phyloP scores from a whole-genome alignment of 2,113 vertebrate species.

The Mastomys natalensis region DNA sequence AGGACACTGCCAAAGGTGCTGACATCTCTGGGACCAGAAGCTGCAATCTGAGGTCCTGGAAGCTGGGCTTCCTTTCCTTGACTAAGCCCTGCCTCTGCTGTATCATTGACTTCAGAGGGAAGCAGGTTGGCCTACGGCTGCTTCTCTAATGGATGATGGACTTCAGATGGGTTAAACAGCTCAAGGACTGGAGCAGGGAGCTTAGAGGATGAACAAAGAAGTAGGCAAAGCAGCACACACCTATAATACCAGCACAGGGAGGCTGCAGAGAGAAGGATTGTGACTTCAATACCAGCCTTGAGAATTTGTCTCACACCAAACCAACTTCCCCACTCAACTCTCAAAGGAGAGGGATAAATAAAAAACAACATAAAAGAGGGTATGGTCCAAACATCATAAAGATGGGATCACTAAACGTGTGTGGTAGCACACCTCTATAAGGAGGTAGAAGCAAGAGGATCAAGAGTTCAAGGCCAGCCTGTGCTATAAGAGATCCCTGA shows the following conservation, averaged over 20 bases:
- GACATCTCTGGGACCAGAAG: background rate
- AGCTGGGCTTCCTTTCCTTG: background rate
- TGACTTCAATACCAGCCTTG: background rate
- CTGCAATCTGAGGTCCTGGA: background rate
- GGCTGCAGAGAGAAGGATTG: background rate
- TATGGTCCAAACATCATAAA: background rate
- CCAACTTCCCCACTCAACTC: background rate
- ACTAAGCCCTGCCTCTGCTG: background rate
- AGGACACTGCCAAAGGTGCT: background rate
- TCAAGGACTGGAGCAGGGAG: too few relatives aligned
- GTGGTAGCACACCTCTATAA: background rate
- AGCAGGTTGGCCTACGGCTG: too few relatives aligned
- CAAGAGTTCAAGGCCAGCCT: background rate
- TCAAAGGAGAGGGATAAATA: background rate
- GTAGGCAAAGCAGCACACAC: background rate
- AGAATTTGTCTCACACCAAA: too few relatives aligned
- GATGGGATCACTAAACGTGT: background rate
- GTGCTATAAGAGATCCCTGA: background rate
- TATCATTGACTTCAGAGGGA: background rate
- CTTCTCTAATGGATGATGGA: background rate
- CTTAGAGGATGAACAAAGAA: background rate
- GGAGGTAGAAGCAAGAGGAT: background rate
- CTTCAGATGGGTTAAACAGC: background rate
- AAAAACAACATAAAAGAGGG: background rate
- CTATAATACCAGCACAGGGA: background rate